Conservation (phyloP, 53 echinoderm and acorn worm genomes). For the Luidia sarsii region DNA sequence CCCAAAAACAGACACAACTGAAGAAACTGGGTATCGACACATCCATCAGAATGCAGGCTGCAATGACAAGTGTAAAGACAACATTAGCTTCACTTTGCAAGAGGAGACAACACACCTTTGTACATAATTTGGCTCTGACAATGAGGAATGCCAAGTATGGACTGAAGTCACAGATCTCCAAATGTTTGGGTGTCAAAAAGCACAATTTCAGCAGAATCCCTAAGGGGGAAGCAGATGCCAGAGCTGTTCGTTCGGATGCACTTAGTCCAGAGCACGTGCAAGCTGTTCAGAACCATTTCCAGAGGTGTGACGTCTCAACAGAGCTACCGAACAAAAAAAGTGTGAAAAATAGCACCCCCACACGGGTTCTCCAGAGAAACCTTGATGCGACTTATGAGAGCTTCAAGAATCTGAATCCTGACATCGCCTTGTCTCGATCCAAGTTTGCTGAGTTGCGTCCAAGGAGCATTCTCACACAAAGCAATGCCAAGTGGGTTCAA, state of each 20-base stretch:
- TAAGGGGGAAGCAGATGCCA: background rate
- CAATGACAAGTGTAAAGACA: too few relatives aligned
- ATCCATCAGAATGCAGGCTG: too few relatives aligned
- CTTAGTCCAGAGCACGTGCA: background rate
- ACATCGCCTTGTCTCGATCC: background rate
- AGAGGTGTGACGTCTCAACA: background rate
- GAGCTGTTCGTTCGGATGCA: constrained; percentile 3
- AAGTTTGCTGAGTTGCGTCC: constrained; percentile 6
- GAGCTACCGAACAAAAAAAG: constrained; percentile 19
- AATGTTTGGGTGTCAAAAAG: background rate
- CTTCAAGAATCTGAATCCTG: background rate
- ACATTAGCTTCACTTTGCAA: background rate
- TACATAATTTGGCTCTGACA: background rate
- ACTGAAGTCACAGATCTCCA: background rate
- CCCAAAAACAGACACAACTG: too few relatives aligned
- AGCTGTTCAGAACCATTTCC: background rate
- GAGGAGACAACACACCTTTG: background rate
- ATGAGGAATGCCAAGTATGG: background rate
- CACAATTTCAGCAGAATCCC: background rate
- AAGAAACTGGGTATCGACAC: too few relatives aligned
- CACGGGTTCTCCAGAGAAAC: too few relatives aligned
- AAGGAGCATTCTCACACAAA: constrained; percentile 3
- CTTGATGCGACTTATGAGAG: background rate
- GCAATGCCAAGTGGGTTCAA: background rate
- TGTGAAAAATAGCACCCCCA: too few relatives aligned